Conservation (phyloP, 1,140 invertebrate species). For the Pachypeltis micranthus region DNA sequence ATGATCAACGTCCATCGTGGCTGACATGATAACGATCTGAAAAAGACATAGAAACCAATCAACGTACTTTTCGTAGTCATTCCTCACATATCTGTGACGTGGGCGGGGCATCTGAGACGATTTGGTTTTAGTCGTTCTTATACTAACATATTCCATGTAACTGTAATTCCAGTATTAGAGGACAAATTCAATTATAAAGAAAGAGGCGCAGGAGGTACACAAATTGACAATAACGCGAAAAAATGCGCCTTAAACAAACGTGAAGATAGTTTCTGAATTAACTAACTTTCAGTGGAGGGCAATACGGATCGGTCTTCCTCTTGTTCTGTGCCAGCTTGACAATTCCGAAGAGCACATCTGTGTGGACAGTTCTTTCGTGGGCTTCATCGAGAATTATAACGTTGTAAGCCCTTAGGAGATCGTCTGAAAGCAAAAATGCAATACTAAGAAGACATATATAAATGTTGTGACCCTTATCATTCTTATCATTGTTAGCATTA, state of each 20-base stretch:
- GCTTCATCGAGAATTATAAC: slow-evolving; percentile 92
- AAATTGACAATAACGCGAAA: too few species aligned
- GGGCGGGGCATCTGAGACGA: too few species aligned
- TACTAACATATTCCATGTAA: too few species aligned
- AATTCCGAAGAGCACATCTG: slow-evolving; percentile 82
- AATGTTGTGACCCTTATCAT: too few species aligned
- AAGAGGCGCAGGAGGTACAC: too few species aligned
- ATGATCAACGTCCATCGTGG: slow-evolving; percentile 89
- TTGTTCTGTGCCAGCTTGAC: slow-evolving; percentile 65
- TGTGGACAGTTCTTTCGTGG: slow-evolving; percentile 91
- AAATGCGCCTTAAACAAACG: too few species aligned
- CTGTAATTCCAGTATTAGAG: too few species aligned
- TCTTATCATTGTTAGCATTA: background rate
- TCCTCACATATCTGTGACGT: too few species aligned
- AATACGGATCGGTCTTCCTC: slow-evolving; percentile 43
- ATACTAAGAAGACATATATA: background rate
- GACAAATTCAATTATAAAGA: too few species aligned
- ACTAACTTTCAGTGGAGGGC: slow-evolving; percentile 51
- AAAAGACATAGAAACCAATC: slow-evolving; percentile 29
- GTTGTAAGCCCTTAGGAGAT: slow-evolving; percentile 59
- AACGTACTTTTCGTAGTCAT: too few species aligned
- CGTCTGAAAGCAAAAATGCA: slow-evolving; percentile 40
- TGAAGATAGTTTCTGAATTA: too few species aligned
- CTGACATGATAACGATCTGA: slow-evolving; percentile 80
- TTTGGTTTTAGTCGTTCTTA: too few species aligned